Conservation (phyloP, 2,797 vertebrate species). For the Cephalopachus bancanus region DNA sequence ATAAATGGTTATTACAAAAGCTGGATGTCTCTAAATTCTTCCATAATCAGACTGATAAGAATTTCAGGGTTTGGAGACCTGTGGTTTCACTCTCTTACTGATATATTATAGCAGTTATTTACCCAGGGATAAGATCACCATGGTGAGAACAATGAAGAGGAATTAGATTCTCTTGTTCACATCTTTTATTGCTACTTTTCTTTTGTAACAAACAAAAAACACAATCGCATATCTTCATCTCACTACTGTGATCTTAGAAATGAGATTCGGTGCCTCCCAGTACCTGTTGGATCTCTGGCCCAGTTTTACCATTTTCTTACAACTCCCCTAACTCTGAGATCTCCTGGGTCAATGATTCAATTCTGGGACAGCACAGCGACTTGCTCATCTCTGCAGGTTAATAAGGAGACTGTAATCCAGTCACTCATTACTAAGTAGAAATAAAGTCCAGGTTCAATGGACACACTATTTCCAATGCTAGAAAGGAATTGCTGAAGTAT, state of each 20-base stretch:
- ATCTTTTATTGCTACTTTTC: background rate
- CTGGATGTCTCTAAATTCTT: background rate
- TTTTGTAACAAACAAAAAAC: background rate
- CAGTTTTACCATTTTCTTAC: background rate
- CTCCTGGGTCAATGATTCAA: background rate
- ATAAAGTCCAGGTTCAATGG: background rate
- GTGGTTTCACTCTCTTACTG: background rate
- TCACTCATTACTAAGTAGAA: constrained; percentile 44
- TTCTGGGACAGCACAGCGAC: background rate
- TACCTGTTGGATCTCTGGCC: background rate
- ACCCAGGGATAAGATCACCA: constrained; percentile 1
- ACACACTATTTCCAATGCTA: background rate
- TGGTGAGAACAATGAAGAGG: background rate
- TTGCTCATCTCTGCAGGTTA: background rate
- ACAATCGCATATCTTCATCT: background rate
- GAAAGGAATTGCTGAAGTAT: background rate
- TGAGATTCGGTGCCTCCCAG: background rate
- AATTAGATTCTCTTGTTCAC: background rate
- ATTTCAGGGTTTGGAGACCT: background rate
- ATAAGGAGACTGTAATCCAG: background rate
- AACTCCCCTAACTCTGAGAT: background rate
- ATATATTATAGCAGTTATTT: background rate
- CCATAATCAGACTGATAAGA: background rate
- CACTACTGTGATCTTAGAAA: background rate
- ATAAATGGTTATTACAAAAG: background rate